Conservation (phyloP, 2,888 invertebrate genomes). For the Orthosia incerta region DNA sequence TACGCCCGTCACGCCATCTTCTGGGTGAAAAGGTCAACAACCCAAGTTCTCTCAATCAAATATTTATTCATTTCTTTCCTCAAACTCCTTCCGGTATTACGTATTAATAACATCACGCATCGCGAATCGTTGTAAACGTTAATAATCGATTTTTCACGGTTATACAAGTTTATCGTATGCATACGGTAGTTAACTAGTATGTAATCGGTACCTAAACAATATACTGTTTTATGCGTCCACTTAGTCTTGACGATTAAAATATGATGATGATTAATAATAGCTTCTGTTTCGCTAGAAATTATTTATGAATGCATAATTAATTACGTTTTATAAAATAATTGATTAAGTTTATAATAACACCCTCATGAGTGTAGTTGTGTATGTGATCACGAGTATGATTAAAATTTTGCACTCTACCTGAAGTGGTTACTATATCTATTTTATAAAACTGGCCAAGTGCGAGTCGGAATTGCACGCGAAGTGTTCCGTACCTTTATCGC, state of each 20-base stretch:
- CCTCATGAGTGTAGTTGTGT: neutral
- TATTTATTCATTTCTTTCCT: constrained; percentile 30
- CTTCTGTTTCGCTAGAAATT: constrained; percentile 1
- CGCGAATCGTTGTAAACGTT: constrained; percentile 28
- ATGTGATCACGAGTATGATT: neutral
- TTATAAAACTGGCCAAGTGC: no score
- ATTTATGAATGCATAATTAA: neutral
- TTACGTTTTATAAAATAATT: constrained; percentile 11
- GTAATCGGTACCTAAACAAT: constrained; percentile 26
- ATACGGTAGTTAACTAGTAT: constrained; percentile 28
- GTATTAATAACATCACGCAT: constrained; percentile 44
- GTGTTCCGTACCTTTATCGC: no score
- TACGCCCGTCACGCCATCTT: neutral
- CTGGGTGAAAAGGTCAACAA: constrained; percentile 15
- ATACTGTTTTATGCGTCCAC: constrained; percentile 16
- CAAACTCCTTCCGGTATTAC: constrained; percentile 38
- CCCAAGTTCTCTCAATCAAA: constrained; percentile 16
- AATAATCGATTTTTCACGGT: constrained; percentile 50
- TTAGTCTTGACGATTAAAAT: neutral
- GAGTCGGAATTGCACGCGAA: no score
- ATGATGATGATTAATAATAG: neutral
- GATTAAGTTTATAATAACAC: neutral
- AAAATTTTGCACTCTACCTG: neutral
- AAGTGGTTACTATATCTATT: neutral
- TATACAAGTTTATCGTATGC: constrained; percentile 47